Evolutionary conservation across 2,113 vertebrate species (phyloP), one percentile per base, ranked within the genome.

Genomic region (Psettodes erumei): DNA sequence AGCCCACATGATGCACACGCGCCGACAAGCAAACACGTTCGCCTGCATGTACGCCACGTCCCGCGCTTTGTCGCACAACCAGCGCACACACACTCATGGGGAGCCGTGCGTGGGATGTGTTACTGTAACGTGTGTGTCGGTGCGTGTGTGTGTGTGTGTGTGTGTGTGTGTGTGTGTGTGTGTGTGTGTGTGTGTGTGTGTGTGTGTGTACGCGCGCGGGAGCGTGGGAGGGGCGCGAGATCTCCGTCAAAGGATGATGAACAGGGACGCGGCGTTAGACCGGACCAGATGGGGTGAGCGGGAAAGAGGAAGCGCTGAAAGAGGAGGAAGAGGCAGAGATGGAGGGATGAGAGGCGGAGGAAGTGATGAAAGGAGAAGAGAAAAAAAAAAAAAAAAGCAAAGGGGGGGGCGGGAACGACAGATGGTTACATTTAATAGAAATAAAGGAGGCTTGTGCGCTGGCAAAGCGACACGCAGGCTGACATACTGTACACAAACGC

Each of bases 211-310:
- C n/a, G n/a, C n/a, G n/a, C n/a, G 77, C 15, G 55, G 13, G 10
- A 78, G 78, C 50, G 87, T 86, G 79, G 88, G 88, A 86, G 74
- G 88, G n/a, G 78, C 58, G 77, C 54, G 77, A 80, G 83, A 81
- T 84, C 67, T 87, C 88, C 61, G 75, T 88, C 87, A 79, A 77
- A 82, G 55, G 77, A 81, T 61, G 77, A 81, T 61, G 83, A 79
- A 56, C 60, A 54, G 77, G 60, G 77, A 82, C 43, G 77, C 30
- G 50, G 71, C 89, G 85, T 88, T 89, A 90, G 90, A 87, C n/a
- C n/a, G n/a, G 81, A 90, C 65, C 89, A 90, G 89, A 89, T 91
- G 91, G 91, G 88, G 82, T 86, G 85, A 90, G 79, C 79, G 51
- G 78, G 86, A 82, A 86, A 27, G 54, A 82, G 75, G 83, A 87